Evolutionary conservation across 2,113 vertebrate genomes (phyloP).

Genomic region (Pogonocichla stellata): DNA sequence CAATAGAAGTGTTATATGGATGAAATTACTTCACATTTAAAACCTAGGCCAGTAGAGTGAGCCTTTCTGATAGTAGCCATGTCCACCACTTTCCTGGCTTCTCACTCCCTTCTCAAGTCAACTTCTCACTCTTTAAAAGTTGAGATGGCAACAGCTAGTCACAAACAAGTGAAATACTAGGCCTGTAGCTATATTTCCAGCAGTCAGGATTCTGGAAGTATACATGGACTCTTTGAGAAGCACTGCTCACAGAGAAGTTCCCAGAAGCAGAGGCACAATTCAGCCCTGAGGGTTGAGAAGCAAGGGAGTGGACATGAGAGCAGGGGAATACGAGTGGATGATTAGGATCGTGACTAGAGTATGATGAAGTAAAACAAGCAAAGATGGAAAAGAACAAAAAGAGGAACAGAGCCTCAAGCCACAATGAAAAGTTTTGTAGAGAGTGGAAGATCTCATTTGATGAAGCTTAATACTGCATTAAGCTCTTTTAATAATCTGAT

Average conservation of each 20-base stretch:
- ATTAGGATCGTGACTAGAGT: not conserved
- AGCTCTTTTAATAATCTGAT: not conserved
- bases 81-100: not conserved
- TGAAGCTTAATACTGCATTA: not conserved
- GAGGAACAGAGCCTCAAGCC: not conserved
- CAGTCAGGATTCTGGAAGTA: not conserved
- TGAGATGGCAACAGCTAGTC: not conserved
- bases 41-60: not conserved
- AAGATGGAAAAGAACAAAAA: not conserved
- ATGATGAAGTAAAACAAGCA: not conserved
- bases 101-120: not conserved
- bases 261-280: rapidly evolving
- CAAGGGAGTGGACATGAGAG: not conserved
- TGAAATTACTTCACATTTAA: not conserved
- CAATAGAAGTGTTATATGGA: not conserved
- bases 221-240: not conserved
- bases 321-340: not conserved
- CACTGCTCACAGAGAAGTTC: not conserved
- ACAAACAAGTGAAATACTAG: not conserved
- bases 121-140: not conserved
- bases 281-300: not conserved
- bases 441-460: not conserved
- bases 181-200: not conserved
- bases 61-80: not conserved
- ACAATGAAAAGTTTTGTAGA: not conserved